Evolutionary conservation across 1,140 invertebrate species (phyloP), one percentile per base, ranked within the genome.

Genomic region (Leptopilina boulardi): DNA sequence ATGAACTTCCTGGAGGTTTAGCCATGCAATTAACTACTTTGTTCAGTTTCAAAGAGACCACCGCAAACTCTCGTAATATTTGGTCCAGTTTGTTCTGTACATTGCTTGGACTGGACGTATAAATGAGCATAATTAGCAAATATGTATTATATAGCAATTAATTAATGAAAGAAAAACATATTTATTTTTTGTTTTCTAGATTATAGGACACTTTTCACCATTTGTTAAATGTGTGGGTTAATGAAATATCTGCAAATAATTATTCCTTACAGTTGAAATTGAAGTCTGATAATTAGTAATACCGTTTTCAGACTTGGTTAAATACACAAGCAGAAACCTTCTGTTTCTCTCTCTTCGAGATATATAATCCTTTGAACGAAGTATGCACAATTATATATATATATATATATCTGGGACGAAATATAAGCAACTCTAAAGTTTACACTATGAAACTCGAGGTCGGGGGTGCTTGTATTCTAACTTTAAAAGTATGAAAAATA

Each of bases 1-100:
- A 51, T 51, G 42, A 15, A 44, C 42, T 44, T 44, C 42, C 42
- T 15, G 3, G 15, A 44, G 42, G 42, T 44, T 44, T 44, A 44
- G 42, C 42, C 47, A n/a, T 51, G 47, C 47, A 51, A 51, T 51
- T 51, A 51, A 51, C 15, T 51, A 51, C 47, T 51, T 51, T 51
- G 47, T 51, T 51, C 47, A 18, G 15, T 51, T 51, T 51, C 47
- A 51, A 51, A 51, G 47, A 51, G n/a, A n/a, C 2, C 0, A 18
- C n/a, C 15, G 47, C 47, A 51, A 51, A 51, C n/a, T 51, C 47
- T 51, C 47, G 15, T 51, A 51, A 51, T 51, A 51, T 51, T 51
- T 51, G 47, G 47, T 51, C 5, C 47, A n/a, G 15, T 51, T 51
- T 51, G 42, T 47, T 47, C 15, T 47, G 15, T 47, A n/a, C 8